Evolutionary conservation across 2,113 vertebrate species (phyloP), one percentile per base, ranked within the genome.

Genomic region (Festucalex cinctus): DNA sequence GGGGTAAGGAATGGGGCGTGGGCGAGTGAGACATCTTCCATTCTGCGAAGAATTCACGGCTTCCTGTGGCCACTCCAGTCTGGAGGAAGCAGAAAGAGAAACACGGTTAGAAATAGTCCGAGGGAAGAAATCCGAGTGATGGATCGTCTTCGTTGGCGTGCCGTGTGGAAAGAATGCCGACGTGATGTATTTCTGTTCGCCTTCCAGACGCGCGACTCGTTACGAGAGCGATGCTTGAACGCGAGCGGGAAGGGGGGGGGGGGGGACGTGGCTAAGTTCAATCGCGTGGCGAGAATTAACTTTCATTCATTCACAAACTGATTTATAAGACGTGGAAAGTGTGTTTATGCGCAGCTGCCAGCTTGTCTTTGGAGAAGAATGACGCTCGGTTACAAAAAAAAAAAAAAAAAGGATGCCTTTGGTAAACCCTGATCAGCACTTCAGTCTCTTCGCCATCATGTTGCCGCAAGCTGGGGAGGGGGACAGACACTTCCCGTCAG

Each of bases 1-100:
- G 70, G 76, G 81, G 79, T 74, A 78, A 71, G 71, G 78, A 80
- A 70, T 75, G 81, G 81, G 85, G 82, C 75, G 85, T 48, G 32
- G 70, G 60, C 79, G 63, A 66, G 70, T 49, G 77, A 85, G 81
- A 86, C 83, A 82, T 86, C 82, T 85, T 82, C 82, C 78, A 80
- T 88, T 88, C 82, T 88, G 48, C 44, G 6, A 78, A 84, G 83
- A 85, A 91, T 88, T 87, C 84, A 73, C 78, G n/a, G 86, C 85
- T 89, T 89, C 83, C 84, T 89, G 79, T 83, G 83, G 83, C 76
- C 81, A 81, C 79, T 86, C 65, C 68, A 77, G 78, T 69, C 86
- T 88, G 60, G 77, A 85, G 82, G 83, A 85, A 86, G 81, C 73
- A 86, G 83, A 85, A 83, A 82, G 71, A 88, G 82, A 89, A 85